Conservation (phyloP, 2,797 vertebrate genomes). For the Pteropus rufus region DNA sequence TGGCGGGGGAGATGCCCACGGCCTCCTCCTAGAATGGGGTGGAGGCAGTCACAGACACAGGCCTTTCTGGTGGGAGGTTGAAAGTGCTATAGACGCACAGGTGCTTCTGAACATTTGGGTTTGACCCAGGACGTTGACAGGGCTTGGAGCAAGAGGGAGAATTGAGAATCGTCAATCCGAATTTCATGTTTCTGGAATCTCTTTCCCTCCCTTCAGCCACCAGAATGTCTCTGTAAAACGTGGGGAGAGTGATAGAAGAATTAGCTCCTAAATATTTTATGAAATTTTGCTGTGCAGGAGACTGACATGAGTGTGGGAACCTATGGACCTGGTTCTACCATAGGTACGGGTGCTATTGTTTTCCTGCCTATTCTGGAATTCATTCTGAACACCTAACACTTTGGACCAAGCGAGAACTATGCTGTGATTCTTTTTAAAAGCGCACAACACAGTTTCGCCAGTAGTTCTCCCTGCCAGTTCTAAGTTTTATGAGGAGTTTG, state of each 20-base stretch:
- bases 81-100: accelerated
- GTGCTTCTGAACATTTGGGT: neutral
- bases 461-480: neutral
- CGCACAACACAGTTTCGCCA: neutral
- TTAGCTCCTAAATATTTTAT: neutral
- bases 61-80: neutral
- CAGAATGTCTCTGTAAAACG: neutral
- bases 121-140: neutral
- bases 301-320: neutral
- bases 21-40: neutral
- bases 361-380: slow-evolving; percentile 1
- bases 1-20: neutral
- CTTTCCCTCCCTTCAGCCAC: neutral
- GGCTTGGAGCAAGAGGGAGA: neutral
- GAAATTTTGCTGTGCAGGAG: neutral
- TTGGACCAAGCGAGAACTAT: neutral
- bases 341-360: neutral
- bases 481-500: neutral
- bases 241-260: neutral
- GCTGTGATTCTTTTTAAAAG: neutral
- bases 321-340: neutral
- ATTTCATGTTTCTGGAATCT: neutral
- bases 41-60: neutral
- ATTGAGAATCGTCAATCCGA: neutral
- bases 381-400: neutral